These are phyloP conservation scores for Pasiphila rectangulata DNA, from an alignment of 2,888 invertebrate genomes.

Conservation along the genomic window DNA sequence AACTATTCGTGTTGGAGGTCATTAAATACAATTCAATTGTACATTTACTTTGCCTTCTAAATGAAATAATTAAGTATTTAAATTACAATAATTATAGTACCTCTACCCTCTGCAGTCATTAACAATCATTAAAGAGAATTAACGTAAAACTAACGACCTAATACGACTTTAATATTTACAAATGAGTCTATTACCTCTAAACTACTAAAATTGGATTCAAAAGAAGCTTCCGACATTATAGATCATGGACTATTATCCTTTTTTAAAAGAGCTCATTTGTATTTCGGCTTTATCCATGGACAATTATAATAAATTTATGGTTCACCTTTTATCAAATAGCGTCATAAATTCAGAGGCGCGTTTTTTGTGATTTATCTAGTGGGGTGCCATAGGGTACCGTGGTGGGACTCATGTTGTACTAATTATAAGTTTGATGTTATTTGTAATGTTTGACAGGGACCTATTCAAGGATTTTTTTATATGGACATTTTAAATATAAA, in stretches of 20 bases:
- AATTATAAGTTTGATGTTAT: constrained; percentile 20
- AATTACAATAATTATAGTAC: not conserved
- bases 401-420: constrained; percentile 30
- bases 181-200: constrained; percentile 19
- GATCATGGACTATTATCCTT: constrained; percentile 10
- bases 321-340: constrained; percentile 32
- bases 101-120: not conserved
- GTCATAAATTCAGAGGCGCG: constrained; percentile 29
- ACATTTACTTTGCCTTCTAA: not conserved
- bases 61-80: not conserved
- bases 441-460: constrained; percentile 24
- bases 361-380: constrained; percentile 33
- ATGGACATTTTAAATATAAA: too few relatives aligned
- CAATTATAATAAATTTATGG: constrained; percentile 34
- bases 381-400: constrained; percentile 34
- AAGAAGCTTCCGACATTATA: constrained; percentile 24
- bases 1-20: too few relatives aligned
- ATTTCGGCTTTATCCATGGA: constrained; percentile 23
- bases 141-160: constrained; percentile 4
- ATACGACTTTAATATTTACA: constrained; percentile 22
- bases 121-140: constrained; percentile 7
- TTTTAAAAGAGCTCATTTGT: constrained; percentile 19
- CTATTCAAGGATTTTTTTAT: constrained; percentile 12
- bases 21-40: too few relatives aligned
- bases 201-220: constrained; percentile 16